Conservation (phyloP, 53 echinoderm and acorn worm species). For the Stichopus horrens region DNA sequence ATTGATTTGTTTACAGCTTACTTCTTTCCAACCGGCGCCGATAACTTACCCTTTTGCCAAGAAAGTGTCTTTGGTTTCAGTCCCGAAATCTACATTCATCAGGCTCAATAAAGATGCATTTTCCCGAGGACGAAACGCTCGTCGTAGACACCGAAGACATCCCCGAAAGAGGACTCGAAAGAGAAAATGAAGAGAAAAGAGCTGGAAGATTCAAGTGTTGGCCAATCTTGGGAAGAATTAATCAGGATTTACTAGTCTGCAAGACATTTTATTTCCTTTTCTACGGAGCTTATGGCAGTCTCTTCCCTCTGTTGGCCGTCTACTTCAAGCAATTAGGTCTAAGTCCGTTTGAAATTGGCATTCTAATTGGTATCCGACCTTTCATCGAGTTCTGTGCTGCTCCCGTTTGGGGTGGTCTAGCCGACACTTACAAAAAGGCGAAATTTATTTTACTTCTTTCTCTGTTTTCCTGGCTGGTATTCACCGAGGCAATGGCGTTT, state of each 20-base stretch:
- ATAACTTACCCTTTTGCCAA: too few relatives aligned
- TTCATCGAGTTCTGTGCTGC: conserved; percentile 97
- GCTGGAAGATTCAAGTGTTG: conserved; percentile 50
- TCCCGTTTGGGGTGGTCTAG: conserved; percentile 92
- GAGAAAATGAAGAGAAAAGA: conserved; percentile 40
- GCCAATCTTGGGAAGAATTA: conserved; percentile 60
- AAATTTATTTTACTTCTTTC: conserved; percentile 84
- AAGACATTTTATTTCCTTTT: conserved; percentile 90
- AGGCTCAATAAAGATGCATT: conserved; percentile 61
- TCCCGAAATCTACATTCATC: too few relatives aligned
- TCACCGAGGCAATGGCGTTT: conserved; percentile 92
- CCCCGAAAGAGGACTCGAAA: conserved; percentile 50
- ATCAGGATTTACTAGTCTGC: conserved; percentile 80
- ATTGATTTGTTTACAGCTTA: too few relatives aligned
- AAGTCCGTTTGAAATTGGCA: conserved; percentile 75
- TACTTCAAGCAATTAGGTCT: conserved; percentile 96
- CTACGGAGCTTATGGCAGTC: conserved; percentile 90
- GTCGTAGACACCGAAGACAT: conserved; percentile 78
- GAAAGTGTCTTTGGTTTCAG: too few relatives aligned
- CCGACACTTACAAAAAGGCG: conserved; percentile 91
- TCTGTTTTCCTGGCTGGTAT: conserved; percentile 85
- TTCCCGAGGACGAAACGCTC: conserved; percentile 85
- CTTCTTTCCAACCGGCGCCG: too few relatives aligned
- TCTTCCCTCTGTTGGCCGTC: conserved; percentile 87
- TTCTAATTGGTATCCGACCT: conserved; percentile 85